Base-by-base conservation (phyloP, 2,113 vertebrate species). In the Capreolus pygargus region DNA sequence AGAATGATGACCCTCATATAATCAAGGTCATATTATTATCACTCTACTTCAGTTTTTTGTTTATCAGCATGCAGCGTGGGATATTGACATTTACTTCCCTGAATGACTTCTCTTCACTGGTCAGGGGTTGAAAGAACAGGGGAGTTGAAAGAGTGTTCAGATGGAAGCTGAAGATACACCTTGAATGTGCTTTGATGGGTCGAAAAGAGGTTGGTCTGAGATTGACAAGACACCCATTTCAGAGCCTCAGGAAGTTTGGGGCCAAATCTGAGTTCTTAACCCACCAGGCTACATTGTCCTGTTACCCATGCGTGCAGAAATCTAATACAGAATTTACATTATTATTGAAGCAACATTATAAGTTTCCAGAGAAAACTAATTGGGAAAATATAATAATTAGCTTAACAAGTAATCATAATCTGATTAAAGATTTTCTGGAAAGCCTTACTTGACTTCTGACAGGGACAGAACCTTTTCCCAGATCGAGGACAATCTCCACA, bases 401-500 rank as follows among this genome's bases (percentile, higher is more conserved):
- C 28, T 91, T 45, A 21, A 70, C 27, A 90, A 78, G 33, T 47
- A n/a, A 86, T 89, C 28, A 86, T 76, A 82, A 82, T 47, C 45
- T 60, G 28, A 91, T 45, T 74, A 86, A 70, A 97, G 36, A 17
- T 79, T 85, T 90, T 19, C 74, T 89, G 88, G 54, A 57, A 9
- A 67, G 30, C 3, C 98, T 98, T 98, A 99, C 99, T 99, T 98
- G 99, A 99, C 97, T 99, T 99, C 82, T 99, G 99, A 94, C 99
- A 99, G 0, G 99, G 99, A 98, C 99, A 99, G 93, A 98, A 98
- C n/a, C 99, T 99, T 98, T 99, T 99, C 84, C 99, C 99, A 60
- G 99, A 99, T 76, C 99, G 99, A 96, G 99, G 99, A 98, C 99
- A 99, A 28, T 99, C 99, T 97, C 99, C 99, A 99, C 99, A 99